These are phyloP conservation scores for Capitulum mitella DNA, from an alignment of 2,888 invertebrate genomes.

Conservation along the genomic window DNA sequence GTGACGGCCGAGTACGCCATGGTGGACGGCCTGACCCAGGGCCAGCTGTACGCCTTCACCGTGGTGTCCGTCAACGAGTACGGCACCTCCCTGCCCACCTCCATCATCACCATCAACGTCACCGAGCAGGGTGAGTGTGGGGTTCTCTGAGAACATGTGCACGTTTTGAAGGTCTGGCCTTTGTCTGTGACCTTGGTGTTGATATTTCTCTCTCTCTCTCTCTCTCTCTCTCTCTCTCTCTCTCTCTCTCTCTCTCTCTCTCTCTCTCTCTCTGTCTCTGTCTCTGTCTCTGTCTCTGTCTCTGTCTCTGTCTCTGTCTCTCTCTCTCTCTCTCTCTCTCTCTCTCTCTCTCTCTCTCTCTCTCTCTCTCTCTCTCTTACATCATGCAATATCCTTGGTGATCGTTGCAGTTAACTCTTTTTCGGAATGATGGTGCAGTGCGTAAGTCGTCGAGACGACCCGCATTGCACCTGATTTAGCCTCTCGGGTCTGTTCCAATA, in stretches of 20 bases:
- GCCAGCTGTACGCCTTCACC: conserved; percentile 67
- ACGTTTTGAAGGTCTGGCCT: background rate
- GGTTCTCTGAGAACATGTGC: too few relatives aligned
- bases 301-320: background rate
- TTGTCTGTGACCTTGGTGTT: background rate
- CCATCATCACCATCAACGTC: conserved; percentile 66
- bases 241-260: background rate
- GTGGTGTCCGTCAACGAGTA: conserved; percentile 68
- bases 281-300: background rate
- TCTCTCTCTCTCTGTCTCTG: background rate
- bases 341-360: background rate
- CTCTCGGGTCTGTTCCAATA: too few relatives aligned
- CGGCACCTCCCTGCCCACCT: conserved; percentile 73
- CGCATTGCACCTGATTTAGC: too few relatives aligned
- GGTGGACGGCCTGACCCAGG: conserved; percentile 57
- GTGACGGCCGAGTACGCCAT: conserved; percentile 55
- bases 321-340: background rate
- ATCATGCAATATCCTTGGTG: too few relatives aligned
- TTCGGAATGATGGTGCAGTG: too few relatives aligned
- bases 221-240: background rate
- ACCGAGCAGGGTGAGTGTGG: conserved; percentile 36
- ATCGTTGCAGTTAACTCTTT: too few relatives aligned
- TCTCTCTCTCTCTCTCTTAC: background rate
- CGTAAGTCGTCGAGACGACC: too few relatives aligned
- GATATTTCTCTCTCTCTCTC: conserved; percentile 43